Conservation (phyloP, 2,888 invertebrate genomes). For the Amiota communis region DNA sequence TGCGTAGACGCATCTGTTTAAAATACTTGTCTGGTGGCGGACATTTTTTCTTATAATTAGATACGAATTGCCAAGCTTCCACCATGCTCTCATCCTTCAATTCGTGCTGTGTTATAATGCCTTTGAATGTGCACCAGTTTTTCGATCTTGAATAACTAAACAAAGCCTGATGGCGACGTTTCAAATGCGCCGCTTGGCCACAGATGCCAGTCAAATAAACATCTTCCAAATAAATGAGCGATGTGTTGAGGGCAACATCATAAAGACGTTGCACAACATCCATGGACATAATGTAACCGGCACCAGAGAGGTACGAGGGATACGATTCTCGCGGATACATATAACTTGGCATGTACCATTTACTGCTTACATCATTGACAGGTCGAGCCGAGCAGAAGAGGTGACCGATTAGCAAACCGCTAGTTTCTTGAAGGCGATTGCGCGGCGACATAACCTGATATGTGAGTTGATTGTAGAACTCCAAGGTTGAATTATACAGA, state of each 20-base stretch:
- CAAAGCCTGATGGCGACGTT: constrained; percentile 78
- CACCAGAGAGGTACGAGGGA: constrained; percentile 88
- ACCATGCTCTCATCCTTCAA: constrained; percentile 75
- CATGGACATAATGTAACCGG: constrained; percentile 84
- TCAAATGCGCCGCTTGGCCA: constrained; percentile 76
- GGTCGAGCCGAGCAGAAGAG: constrained; percentile 87
- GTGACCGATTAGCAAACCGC: constrained; percentile 80
- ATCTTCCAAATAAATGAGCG: constrained; percentile 85
- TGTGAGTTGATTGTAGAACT: constrained; percentile 64
- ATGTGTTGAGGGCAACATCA: constrained; percentile 79
- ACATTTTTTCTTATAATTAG: constrained; percentile 68
- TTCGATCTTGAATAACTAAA: constrained; percentile 75
- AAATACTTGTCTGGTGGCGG: constrained; percentile 69
- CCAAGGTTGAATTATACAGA: constrained; percentile 71
- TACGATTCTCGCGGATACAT: constrained; percentile 83
- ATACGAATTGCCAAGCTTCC: constrained; percentile 69
- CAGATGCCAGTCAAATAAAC: constrained; percentile 86
- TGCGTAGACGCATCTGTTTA: constrained; percentile 60
- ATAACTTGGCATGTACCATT: constrained; percentile 89
- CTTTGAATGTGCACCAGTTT: constrained; percentile 75
- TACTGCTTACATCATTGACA: constrained; percentile 81
- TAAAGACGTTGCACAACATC: constrained; percentile 80
- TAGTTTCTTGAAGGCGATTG: constrained; percentile 69
- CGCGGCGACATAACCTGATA: constrained; percentile 58
- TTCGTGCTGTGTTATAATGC: constrained; percentile 76